Conservation (phyloP, 92 coral and sea anemone species). For the Porites lobata region DNA sequence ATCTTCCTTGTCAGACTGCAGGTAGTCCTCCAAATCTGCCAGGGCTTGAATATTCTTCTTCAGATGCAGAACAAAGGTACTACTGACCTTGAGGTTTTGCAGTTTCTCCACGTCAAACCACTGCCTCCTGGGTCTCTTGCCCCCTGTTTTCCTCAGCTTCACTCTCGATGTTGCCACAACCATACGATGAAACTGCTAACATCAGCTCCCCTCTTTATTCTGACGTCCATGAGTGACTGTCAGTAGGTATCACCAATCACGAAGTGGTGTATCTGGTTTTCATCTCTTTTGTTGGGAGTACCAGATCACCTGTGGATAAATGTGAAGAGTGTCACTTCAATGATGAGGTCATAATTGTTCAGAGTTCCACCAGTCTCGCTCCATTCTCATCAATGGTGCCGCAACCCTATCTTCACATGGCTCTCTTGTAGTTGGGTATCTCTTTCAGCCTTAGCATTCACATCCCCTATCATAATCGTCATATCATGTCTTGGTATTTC, state of each 20-base stretch:
- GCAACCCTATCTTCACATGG: constrained; percentile 24
- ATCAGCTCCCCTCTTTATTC: constrained; percentile 10
- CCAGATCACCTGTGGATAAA: constrained; percentile 8
- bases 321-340: constrained; percentile 19
- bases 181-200: constrained; percentile 36
- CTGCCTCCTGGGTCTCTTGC: not conserved
- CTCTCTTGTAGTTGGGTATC: constrained; percentile 20
- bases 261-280: constrained; percentile 38
- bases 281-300: constrained; percentile 23
- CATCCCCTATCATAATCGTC: constrained; percentile 7
- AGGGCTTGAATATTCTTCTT: constrained; percentile 16
- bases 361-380: constrained; percentile 6
- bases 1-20: not conserved
- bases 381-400: constrained; percentile 28
- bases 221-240: constrained; percentile 25
- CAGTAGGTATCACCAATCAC: not conserved
- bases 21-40: constrained; percentile 20
- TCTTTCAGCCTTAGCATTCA: constrained; percentile 21
- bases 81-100: not conserved
- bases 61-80: not conserved
- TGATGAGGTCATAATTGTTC: constrained; percentile 19
- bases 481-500: constrained; percentile 8
- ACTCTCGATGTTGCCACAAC: constrained; percentile 13
- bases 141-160: constrained; percentile 10
- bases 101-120: not conserved